Conservation (phyloP, 2,113 vertebrate genomes). For the Aplodontia rufa region DNA sequence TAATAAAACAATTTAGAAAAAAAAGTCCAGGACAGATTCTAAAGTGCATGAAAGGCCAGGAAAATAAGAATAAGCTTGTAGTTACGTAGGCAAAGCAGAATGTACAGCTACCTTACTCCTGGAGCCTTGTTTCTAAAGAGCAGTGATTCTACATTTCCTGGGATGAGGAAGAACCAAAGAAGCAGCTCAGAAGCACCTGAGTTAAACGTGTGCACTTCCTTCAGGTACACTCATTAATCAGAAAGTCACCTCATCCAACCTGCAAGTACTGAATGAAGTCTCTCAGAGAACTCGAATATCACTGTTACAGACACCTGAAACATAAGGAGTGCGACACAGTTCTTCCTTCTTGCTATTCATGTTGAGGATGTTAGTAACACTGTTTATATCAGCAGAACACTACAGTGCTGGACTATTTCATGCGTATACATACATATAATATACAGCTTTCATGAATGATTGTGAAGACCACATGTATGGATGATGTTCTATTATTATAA, state of each 20-base stretch:
- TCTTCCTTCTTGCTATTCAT: not conserved
- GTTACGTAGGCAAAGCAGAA: not conserved
- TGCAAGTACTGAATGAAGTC: not conserved
- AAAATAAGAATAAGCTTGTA: not conserved
- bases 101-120: not conserved
- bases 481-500: not conserved
- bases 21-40: not conserved
- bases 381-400: not conserved
- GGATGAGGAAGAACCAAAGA: not conserved
- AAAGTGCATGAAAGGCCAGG: not conserved
- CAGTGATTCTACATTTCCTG: not conserved
- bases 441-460: not conserved
- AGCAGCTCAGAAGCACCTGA: no score
- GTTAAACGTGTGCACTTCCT: not conserved
- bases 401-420: not conserved
- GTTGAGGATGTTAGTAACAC: not conserved
- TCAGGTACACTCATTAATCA: not conserved
- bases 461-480: not conserved
- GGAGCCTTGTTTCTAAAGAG: not conserved
- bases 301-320: no score
- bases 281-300: fast-evolving
- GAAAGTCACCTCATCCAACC: no score
- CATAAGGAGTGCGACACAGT: fast-evolving
- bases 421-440: not conserved
- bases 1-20: not conserved